Conservation (phyloP, 2,797 vertebrate species). For the Octomys mimax region DNA sequence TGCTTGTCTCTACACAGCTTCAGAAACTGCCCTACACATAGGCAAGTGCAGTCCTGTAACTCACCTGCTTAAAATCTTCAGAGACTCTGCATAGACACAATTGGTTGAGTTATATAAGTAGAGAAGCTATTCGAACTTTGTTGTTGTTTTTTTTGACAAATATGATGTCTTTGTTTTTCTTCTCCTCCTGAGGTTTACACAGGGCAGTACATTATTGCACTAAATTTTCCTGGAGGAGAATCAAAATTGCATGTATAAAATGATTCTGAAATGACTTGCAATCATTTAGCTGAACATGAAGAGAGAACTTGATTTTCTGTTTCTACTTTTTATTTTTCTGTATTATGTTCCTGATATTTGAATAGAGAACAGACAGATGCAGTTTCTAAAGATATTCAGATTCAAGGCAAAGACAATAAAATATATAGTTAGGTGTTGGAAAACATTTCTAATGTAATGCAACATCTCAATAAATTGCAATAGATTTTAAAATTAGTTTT, state of each 20-base stretch:
- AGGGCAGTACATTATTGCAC: not conserved
- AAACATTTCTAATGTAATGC: not conserved
- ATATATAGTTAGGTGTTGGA: not conserved
- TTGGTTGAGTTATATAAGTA: not conserved
- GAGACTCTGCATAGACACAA: not conserved
- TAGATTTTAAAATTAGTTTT: conserved; percentile 43
- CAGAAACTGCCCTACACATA: not conserved
- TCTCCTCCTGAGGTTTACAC: not conserved
- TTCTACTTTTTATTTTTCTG: not conserved
- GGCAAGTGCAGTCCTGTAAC: not conserved
- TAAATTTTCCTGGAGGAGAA: not conserved
- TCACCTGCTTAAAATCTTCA: not conserved
- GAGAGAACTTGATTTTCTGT: conserved; percentile 40
- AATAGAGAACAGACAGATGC: too few relatives aligned
- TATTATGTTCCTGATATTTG: conserved; percentile 3
- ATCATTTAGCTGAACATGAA: not conserved
- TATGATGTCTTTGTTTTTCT: not conserved
- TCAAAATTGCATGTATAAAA: not conserved
- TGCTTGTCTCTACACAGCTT: not conserved
- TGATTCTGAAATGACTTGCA: not conserved
- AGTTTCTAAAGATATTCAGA: not conserved
- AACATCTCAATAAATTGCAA: not conserved
- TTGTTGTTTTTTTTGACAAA: not conserved
- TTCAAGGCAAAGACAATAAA: not conserved
- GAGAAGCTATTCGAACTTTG: not conserved